Conservation (phyloP, 2,113 vertebrate genomes). For the Myotis yumanensis region DNA sequence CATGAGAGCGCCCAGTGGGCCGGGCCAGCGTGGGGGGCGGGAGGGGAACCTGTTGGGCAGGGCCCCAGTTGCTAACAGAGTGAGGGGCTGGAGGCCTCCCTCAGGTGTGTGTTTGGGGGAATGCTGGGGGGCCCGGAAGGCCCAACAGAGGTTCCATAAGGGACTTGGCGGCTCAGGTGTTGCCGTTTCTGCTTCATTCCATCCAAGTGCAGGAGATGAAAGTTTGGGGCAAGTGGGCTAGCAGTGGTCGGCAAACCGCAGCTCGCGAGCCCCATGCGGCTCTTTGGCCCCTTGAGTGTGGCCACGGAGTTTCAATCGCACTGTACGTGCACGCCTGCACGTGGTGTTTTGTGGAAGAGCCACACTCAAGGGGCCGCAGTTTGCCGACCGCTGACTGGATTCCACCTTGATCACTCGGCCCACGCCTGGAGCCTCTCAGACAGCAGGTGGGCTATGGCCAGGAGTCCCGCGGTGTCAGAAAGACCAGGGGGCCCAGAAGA, state of each 20-base stretch:
- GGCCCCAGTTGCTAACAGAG: background rate
- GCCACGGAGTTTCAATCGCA: too few relatives aligned
- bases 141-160: background rate
- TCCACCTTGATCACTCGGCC: background rate
- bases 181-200: background rate
- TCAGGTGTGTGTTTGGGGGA: background rate
- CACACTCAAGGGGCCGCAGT: too few relatives aligned
- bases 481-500: rapidly evolving
- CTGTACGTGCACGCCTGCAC: too few relatives aligned
- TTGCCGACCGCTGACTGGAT: too few relatives aligned
- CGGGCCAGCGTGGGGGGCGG: background rate
- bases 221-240: background rate
- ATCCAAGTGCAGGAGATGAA: background rate
- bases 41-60: rapidly evolving
- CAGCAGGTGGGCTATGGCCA: background rate
- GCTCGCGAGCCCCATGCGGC: too few relatives aligned
- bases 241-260: too few relatives aligned
- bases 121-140: background rate
- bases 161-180: background rate
- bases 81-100: too few relatives aligned
- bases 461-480: background rate
- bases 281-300: too few relatives aligned
- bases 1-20: background rate
- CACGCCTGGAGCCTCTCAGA: background rate
- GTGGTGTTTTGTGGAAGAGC: too few relatives aligned